Evolutionary conservation across 2,888 invertebrate species (phyloP).

Genomic region (Barypeithes pellucidus): DNA sequence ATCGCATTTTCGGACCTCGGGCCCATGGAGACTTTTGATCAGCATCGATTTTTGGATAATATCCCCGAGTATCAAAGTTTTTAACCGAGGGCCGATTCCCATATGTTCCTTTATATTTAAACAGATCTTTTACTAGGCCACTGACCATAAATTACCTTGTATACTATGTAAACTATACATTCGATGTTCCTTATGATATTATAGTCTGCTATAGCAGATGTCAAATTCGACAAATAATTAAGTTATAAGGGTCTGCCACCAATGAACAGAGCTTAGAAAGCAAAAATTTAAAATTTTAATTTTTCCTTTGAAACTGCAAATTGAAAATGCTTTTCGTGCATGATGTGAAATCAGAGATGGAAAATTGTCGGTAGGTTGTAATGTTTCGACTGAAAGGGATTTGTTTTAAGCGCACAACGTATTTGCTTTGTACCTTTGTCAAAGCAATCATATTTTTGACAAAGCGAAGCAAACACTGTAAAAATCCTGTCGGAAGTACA

Average conservation of each 20-base stretch:
- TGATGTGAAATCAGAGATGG: constrained; percentile 5
- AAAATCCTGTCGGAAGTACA: neutral
- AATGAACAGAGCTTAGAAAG: neutral
- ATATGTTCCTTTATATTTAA: too few relatives aligned
- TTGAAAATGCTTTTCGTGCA: constrained; percentile 1
- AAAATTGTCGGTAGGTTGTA: neutral
- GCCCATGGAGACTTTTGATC: too few relatives aligned
- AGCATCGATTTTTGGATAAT: too few relatives aligned
- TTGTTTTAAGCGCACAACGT: constrained; percentile 24
- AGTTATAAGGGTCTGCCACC: neutral
- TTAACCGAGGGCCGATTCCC: too few relatives aligned
- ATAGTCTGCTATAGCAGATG: too few relatives aligned
- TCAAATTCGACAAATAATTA: neutral
- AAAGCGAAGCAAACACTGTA: neutral
- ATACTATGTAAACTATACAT: too few relatives aligned
- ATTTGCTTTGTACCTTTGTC: constrained; percentile 20
- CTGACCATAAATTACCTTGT: too few relatives aligned
- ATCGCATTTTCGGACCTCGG: too few relatives aligned
- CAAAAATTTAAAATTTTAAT: constrained; percentile 5
- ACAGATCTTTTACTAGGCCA: too few relatives aligned
- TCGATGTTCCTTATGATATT: too few relatives aligned
- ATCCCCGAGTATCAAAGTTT: too few relatives aligned
- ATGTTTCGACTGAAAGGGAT: constrained; percentile 8
- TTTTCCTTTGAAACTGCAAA: constrained; percentile 12
- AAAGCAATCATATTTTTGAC: constrained; percentile 24